A percentile compares a stretch with the other conserved stretches of the same genome.
Conservation (phyloP, 1,140 invertebrate genomes). For the Pentalonia nigronervosa region DNA sequence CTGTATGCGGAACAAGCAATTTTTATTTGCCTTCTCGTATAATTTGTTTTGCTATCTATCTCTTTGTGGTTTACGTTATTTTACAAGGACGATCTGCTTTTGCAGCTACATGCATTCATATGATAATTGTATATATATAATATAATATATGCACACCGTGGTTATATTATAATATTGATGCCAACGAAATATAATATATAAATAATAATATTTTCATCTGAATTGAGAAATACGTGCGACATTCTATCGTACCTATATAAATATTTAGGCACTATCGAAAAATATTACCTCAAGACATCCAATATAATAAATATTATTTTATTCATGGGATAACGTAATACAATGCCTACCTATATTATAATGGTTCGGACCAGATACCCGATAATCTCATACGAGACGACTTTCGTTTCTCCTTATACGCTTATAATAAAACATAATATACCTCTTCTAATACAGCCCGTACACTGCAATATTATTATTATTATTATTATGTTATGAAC, state of each 20-base stretch:
- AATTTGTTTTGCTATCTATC: not conserved
- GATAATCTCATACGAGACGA: not conserved
- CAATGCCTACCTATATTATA: no score
- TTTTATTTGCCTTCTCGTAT: not conserved
- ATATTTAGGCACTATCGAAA: not conserved
- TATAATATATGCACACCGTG: not conserved
- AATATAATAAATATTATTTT: not conserved
- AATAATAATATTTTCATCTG: conserved; percentile 1
- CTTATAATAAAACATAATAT: not conserved
- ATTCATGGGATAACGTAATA: not conserved
- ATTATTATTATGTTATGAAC: not conserved
- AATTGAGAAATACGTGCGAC: not conserved
- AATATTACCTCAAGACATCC: not conserved
- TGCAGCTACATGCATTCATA: not conserved
- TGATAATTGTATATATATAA: no score
- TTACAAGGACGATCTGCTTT: not conserved
- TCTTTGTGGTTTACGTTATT: not conserved
- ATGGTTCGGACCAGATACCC: not conserved
- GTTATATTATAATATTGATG: not conserved
- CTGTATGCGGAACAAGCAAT: not conserved
- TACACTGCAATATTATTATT: no score
- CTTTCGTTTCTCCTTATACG: not conserved
- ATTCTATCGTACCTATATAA: not conserved
- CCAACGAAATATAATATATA: not conserved
- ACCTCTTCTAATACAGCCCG: no score